phyloP scores from a whole-genome alignment of 2,113 vertebrate genomes.

The Zosterops hypoxanthus region DNA sequence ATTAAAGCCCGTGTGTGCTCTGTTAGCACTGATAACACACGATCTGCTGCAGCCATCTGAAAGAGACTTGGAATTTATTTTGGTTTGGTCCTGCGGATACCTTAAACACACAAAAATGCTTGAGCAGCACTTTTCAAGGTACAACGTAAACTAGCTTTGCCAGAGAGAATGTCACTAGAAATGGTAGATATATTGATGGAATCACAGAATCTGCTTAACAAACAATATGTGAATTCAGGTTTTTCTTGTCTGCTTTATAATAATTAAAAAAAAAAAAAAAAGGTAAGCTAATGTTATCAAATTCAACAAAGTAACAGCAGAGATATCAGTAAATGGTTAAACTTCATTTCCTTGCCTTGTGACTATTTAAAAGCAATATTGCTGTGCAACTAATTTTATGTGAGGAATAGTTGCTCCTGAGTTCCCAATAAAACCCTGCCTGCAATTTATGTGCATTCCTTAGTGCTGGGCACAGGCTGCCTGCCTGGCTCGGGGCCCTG shows the following conservation, averaged over 20 bases:
- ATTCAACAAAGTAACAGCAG: constrained; percentile 1
- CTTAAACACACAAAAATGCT: constrained; percentile 45
- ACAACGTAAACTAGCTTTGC: constrained; percentile 53
- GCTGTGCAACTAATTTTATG: constrained; percentile 69
- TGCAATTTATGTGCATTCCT: constrained; percentile 77
- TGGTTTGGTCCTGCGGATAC: not conserved
- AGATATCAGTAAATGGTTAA: constrained; percentile 63
- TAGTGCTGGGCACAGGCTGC: constrained; percentile 43
- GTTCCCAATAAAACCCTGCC: constrained; percentile 63
- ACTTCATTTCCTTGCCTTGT: constrained; percentile 56
- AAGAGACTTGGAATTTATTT: constrained; percentile 16
- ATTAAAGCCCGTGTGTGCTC: constrained; percentile 12
- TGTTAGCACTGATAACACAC: not conserved
- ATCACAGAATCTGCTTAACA: constrained; percentile 56
- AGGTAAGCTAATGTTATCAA: not conserved
- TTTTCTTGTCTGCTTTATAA: not conserved
- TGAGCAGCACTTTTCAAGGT: constrained; percentile 36
- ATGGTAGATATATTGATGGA: constrained; percentile 11
- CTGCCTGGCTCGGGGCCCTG: not conserved
- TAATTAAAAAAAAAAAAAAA: not conserved
- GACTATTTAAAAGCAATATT: constrained; percentile 66
- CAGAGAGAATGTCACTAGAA: constrained; percentile 60
- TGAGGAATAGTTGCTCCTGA: constrained; percentile 46
- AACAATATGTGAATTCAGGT: constrained; percentile 2
- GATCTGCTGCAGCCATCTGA: not conserved